These are phyloP conservation scores for Bombus sylvicola DNA, from an alignment of 1,140 invertebrate species.

Conservation along the genomic window DNA sequence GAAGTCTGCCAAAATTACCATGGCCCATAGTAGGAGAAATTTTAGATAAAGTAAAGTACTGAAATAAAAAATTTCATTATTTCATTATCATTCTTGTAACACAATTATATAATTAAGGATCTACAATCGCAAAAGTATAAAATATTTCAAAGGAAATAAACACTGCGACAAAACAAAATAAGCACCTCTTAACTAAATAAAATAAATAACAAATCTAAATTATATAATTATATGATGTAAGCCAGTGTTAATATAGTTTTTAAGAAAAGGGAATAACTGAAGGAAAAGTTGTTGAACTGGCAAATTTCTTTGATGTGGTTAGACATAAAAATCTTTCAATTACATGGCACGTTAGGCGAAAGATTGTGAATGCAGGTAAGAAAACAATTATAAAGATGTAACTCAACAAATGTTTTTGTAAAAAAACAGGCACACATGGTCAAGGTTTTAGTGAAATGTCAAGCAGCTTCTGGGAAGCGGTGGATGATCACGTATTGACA, in stretches of 20 bases:
- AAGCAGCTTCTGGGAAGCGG: slow-evolving; percentile 31
- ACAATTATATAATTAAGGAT: neutral
- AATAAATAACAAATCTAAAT: neutral
- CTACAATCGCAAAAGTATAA: no score
- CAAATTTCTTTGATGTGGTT: neutral
- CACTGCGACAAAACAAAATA: neutral
- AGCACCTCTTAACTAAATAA: neutral
- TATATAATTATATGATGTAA: slow-evolving; percentile 16
- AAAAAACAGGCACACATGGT: slow-evolving; percentile 42
- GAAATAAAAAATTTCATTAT: slow-evolving; percentile 82
- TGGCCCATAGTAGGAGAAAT: slow-evolving; percentile 97
- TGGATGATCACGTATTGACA: neutral
- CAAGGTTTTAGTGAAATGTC: slow-evolving; percentile 42
- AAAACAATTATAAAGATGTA: neutral
- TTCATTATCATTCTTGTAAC: neutral
- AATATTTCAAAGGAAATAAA: neutral
- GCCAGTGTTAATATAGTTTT: neutral
- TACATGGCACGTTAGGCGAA: neutral
- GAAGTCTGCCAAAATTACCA: slow-evolving; percentile 98
- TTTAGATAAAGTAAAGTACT: slow-evolving; percentile 98
- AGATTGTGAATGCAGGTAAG: no score
- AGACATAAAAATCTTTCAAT: neutral
- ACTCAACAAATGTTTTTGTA: neutral
- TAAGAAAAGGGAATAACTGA: neutral
- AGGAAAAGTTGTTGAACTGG: neutral